Evolutionary conservation across 2,888 invertebrate genomes (phyloP), one percentile per base, ranked within the genome.

Genomic region (Campaea margaritaria): DNA sequence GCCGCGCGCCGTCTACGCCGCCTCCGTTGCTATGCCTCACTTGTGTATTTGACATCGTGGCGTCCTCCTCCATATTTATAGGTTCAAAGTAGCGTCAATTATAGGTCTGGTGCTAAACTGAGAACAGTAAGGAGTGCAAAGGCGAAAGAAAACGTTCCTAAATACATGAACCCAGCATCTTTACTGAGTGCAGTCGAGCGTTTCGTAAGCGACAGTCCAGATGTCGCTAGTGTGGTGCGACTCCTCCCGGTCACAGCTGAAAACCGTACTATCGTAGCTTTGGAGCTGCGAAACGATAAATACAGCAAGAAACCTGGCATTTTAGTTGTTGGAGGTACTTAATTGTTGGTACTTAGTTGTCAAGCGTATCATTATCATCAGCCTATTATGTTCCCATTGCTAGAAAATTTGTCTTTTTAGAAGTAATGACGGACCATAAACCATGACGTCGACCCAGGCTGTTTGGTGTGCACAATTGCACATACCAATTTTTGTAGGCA

Each of bases 301-400:
- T 76, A 79, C 21, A 85, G 80, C 59, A 84, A 71, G 42, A 92
- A 92, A 63, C 91, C 91, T 27, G 92, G 92, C 14, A 89, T 92
- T 65, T 82, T 91, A 10, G 73, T 92, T 11, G 72, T 91, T 60
- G 91, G 86, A 76, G 87, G 91, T 89, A 14, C 12, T 38, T 8
- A n/a, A 9, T 36, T 3, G n/a, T n/a, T n/a, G n/a, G n/a, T n/a
- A n/a, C 1, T 1, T n/a, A n/a, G 36, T 2, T 1, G 36, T 1
- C 2, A 0, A 21, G 21, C 7, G 10, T 1, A 31, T 31, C 31
- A 9, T 31, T 9, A 31, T 31, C 31, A 31, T 31, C 31, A 31
- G 31, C 31, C 31, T 7, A 31, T 21, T 31, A 31, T 27, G 4
- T 27, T 2, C 7, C 27, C 31, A 31, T 9, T 31, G 31, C 31